phyloP scores from a whole-genome alignment of 2,113 vertebrate species.

The Trinectes maculatus region DNA sequence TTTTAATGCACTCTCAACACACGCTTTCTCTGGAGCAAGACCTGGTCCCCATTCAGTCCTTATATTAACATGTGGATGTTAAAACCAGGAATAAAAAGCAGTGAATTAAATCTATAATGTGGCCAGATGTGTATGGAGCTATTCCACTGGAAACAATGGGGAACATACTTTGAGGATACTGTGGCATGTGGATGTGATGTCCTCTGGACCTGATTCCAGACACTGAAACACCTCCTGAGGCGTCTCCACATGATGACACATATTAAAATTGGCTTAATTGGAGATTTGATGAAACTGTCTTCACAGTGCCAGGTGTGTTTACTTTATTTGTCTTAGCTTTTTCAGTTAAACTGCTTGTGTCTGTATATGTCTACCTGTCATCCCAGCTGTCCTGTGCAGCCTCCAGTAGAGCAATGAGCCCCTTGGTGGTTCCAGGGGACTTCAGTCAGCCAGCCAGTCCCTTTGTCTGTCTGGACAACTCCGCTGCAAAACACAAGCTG shows the following conservation, averaged over 20 bases:
- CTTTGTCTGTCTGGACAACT: slow-evolving; percentile 85
- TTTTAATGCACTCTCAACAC: neutral
- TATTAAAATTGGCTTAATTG: neutral
- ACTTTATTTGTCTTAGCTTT: neutral
- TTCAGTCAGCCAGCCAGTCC: slow-evolving; percentile 84
- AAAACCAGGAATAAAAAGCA: neutral
- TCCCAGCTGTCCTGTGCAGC: slow-evolving; percentile 79
- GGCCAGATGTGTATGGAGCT: slow-evolving; percentile 10
- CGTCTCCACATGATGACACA: slow-evolving; percentile 1
- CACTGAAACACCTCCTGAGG: neutral
- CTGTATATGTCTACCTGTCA: neutral
- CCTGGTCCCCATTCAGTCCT: neutral
- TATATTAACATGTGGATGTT: neutral
- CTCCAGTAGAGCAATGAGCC: slow-evolving; percentile 78
- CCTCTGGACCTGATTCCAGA: slow-evolving; percentile 17
- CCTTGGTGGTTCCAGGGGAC: slow-evolving; percentile 77
- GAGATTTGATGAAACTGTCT: neutral
- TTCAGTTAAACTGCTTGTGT: slow-evolving; percentile 9
- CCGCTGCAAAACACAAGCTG: slow-evolving; percentile 88
- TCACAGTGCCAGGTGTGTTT: neutral
- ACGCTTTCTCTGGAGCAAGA: too few relatives aligned
- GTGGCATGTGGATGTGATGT: slow-evolving; percentile 15
- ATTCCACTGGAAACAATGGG: neutral
- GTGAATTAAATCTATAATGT: slow-evolving; percentile 1
- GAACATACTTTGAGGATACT: slow-evolving; percentile 1